Conservation (phyloP, 2,888 invertebrate species). For the Zhuqinia jingwanae region DNA sequence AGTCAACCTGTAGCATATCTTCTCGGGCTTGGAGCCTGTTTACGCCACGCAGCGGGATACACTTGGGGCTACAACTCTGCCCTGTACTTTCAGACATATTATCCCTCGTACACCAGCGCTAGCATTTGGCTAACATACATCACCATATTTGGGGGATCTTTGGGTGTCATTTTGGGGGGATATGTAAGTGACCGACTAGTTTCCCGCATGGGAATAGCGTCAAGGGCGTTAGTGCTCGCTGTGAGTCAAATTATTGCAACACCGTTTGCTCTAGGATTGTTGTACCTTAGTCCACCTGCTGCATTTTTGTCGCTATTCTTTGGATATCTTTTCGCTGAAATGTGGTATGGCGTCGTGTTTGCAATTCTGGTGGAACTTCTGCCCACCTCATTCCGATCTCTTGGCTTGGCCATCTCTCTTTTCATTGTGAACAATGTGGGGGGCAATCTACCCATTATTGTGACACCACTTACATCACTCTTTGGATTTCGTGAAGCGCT, state of each 20-base stretch:
- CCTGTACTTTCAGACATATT: constrained; percentile 92
- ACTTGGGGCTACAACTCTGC: constrained; percentile 95
- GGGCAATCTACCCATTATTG: constrained; percentile 92
- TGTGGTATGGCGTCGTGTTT: constrained; percentile 97
- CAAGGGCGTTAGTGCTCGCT: constrained; percentile 90
- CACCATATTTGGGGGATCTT: constrained; percentile 91
- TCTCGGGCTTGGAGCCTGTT: constrained; percentile 90
- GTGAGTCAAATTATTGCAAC: constrained; percentile 90
- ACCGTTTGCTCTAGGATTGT: constrained; percentile 92
- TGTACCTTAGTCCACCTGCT: constrained; percentile 90
- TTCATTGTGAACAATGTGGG: constrained; percentile 97
- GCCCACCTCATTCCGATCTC: constrained; percentile 89
- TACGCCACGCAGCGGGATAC: constrained; percentile 87
- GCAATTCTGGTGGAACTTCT: constrained; percentile 95
- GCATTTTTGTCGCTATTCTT: constrained; percentile 93
- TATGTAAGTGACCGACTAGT: constrained; percentile 93
- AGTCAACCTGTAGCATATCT: constrained; percentile 88
- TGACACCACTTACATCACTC: constrained; percentile 91
- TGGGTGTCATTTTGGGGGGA: constrained; percentile 86
- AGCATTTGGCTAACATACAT: constrained; percentile 95
- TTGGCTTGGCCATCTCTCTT: constrained; percentile 93
- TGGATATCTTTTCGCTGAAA: constrained; percentile 95
- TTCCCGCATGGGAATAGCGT: constrained; percentile 91
- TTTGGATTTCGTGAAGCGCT: constrained; percentile 92
- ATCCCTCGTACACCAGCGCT: constrained; percentile 90